phyloP scores from a whole-genome alignment of 2,797 vertebrate genomes.

The Mus caroli region DNA sequence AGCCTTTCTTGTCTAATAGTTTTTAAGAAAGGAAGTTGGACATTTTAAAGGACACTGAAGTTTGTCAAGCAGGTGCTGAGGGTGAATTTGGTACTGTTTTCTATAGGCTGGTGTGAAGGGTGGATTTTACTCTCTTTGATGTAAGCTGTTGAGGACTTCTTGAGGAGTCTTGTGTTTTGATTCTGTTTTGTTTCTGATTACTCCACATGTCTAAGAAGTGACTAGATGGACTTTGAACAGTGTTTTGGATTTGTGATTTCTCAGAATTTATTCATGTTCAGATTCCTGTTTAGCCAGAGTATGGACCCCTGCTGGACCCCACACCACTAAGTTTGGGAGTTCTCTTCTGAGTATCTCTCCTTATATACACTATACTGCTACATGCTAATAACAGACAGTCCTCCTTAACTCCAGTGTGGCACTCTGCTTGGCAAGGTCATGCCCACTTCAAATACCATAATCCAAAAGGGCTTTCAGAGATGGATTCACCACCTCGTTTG shows the following conservation, averaged over 20 bases:
- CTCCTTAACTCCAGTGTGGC: neutral
- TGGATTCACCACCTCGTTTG: neutral
- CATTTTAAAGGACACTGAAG: neutral
- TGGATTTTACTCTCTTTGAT: neutral
- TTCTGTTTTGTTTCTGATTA: neutral
- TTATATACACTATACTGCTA: neutral
- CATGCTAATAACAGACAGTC: neutral
- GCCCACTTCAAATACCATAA: no score
- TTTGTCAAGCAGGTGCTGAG: neutral
- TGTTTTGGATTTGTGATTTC: neutral
- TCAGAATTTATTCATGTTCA: neutral
- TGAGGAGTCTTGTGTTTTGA: neutral
- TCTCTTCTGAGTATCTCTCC: neutral
- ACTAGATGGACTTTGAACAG: neutral
- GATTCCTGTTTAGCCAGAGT: neutral
- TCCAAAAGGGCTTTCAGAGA: neutral
- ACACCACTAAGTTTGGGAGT: neutral
- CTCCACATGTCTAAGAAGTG: neutral
- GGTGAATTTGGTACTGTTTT: neutral
- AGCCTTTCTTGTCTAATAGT: neutral
- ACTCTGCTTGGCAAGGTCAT: neutral
- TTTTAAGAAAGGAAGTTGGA: neutral
- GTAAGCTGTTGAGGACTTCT: neutral
- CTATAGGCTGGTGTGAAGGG: neutral
- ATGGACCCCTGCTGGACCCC: neutral